Base-by-base conservation (phyloP, 2,797 vertebrate genomes). In the Sebastes taczanowskii region DNA sequence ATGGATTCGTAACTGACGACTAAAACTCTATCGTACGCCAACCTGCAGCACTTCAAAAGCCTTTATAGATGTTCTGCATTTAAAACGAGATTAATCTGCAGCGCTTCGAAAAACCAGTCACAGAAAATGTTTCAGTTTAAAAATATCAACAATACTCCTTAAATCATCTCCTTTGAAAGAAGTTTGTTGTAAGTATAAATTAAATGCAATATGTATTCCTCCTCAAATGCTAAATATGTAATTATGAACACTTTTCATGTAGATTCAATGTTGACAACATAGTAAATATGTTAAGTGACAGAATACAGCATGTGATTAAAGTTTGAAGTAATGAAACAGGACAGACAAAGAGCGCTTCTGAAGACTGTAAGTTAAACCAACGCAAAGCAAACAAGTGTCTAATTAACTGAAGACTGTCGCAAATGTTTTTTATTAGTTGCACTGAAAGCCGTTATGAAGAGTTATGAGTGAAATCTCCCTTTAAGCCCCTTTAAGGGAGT, bases 401-500 rank as follows among this genome's bases (percentile, higher is more conserved):
- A 25, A 73, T 71, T 53, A 35, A 61, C 30, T 38, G 4, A 32
- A 16, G 10, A 61, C 25, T 18, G 20, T 1, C 9, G 18, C 5
- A 62, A 62, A 76, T 55, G 10, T 42, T 80, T 74, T 59, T 71
- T 16, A 68, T 60, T 55, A 34, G 66, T 16, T 42, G 20, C 8
- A 60, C 22, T 77, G 61, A 78, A 71, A 59, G 67, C n/a, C 11
- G 27, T 77, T 75, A 38, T 30, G 9, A 49, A 49, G 66, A 76
- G 38, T 77, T 82, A 34, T 62, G 55, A 75, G n/a, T 67, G 32
- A 84, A 81, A 79, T 58, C 60, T 6, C 42, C n/a, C 42, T 78
- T 68, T 60, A 77, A 81, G 63, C 7, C 42, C n/a, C 42, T 78
- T 61, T 23, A 79, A 81, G 9, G 56, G 65, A 78, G 71, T 38